phyloP scores from a whole-genome alignment of 2,797 vertebrate species.

The Enteromius argenteus region DNA sequence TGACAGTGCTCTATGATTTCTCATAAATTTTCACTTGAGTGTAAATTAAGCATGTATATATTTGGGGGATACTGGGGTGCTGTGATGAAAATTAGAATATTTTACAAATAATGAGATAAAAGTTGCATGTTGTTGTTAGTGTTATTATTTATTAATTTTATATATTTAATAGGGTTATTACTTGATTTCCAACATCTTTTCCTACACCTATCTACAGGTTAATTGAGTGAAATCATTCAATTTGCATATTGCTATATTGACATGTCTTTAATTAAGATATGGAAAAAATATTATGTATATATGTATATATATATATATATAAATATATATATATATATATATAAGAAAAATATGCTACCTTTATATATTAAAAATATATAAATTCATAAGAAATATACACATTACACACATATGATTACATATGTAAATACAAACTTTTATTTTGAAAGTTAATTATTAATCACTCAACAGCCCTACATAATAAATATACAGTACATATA shows the following conservation, averaged over 20 bases:
- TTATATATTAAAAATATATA: too few species aligned
- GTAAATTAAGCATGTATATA: too few species aligned
- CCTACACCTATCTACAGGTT: background rate
- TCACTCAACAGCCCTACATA: too few species aligned
- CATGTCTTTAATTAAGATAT: background rate
- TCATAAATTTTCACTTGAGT: too few species aligned
- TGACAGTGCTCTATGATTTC: too few species aligned
- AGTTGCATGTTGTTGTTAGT: background rate
- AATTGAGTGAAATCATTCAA: background rate
- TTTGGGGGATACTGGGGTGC: background rate
- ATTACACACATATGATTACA: too few species aligned
- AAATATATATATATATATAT: too few species aligned
- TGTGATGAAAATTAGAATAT: background rate
- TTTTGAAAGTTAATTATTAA: too few species aligned
- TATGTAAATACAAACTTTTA: too few species aligned
- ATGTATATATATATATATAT: background rate
- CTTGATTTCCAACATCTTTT: background rate
- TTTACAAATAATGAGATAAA: background rate
- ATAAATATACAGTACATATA: too few species aligned
- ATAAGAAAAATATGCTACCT: too few species aligned
- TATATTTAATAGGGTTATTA: background rate
- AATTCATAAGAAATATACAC: too few species aligned
- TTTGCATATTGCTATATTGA: background rate
- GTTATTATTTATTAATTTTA: background rate
- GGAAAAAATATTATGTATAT: background rate